Evolutionary conservation across 2,113 vertebrate genomes (phyloP).

Genomic region (Cyprinodon brontotheroides): DNA sequence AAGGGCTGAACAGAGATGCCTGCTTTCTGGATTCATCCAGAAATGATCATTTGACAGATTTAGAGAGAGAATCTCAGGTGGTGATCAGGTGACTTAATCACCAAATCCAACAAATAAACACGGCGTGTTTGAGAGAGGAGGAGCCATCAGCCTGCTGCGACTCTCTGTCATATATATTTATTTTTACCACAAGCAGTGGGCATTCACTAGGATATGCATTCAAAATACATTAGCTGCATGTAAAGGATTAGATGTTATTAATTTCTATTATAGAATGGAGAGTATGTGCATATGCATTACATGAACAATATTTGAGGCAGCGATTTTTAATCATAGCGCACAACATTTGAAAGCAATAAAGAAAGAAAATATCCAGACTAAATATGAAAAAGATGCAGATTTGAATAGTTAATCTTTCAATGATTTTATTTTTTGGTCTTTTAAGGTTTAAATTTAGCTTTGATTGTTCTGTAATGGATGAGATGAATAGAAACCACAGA

Average conservation of each 20-base stretch:
- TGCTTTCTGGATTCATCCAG: no score
- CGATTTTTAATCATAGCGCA: background rate
- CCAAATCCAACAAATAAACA: no score
- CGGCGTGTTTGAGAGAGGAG: no score
- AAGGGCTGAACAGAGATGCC: no score
- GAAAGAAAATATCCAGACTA: background rate
- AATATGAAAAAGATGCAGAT: background rate
- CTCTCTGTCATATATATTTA: no score
- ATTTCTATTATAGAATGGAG: background rate
- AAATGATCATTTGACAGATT: no score
- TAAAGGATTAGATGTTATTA: background rate
- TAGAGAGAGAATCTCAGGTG: no score
- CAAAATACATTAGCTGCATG: no score
- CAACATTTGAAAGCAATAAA: background rate
- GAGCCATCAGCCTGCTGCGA: no score
- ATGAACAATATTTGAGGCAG: background rate
- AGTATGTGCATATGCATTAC: background rate
- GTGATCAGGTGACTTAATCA: no score
- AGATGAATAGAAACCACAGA: slow-evolving; percentile 45
- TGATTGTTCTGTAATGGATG: slow-evolving; percentile 48
- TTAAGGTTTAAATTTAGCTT: slow-evolving; percentile 26
- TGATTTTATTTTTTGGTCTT: slow-evolving; percentile 19
- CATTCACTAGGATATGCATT: no score
- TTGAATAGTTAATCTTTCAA: background rate
- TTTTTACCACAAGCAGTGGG: no score